These are phyloP conservation scores for Oryzias sinensis DNA, from an alignment of 2,797 vertebrate species.

Conservation along the genomic window DNA sequence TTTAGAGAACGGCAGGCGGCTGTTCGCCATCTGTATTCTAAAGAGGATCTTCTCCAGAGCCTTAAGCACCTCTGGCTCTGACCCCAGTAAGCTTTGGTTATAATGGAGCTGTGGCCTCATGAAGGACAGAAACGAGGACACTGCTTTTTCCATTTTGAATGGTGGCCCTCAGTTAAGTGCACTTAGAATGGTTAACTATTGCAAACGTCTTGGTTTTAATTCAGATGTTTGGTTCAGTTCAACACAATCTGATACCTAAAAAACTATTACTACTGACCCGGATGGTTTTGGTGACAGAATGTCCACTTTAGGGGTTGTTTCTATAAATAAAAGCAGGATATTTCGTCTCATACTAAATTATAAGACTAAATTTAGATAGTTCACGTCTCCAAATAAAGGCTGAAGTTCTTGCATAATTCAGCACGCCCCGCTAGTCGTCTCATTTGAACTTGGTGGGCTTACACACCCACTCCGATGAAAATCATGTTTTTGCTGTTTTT, in stretches of 20 bases:
- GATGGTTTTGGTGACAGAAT: constrained; percentile 46
- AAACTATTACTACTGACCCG: constrained; percentile 43
- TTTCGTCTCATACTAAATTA: no score
- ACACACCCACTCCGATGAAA: no score
- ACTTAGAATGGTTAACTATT: no score
- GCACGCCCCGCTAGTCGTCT: no score
- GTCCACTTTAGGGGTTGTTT: constrained; percentile 42
- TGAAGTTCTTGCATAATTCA: no score
- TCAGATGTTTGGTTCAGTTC: constrained; percentile 7
- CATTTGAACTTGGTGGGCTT: no score
- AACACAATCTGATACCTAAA: constrained; percentile 9
- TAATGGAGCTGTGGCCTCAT: constrained; percentile 26
- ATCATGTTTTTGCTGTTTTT: no score
- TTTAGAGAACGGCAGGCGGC: constrained; percentile 43
- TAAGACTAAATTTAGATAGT: no score
- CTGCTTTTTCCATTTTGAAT: constrained; percentile 31
- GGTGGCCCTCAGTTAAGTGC: constrained; percentile 21
- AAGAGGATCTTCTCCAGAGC: constrained; percentile 56
- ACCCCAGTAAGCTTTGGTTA: constrained; percentile 39
- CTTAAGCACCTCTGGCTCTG: constrained; percentile 52
- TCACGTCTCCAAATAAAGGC: no score
- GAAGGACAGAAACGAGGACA: neutral
- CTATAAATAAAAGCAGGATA: neutral
- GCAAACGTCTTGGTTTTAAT: constrained; percentile 11
- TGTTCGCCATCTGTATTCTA: constrained; percentile 48